These are phyloP conservation scores for Trissolcus basalis DNA, from an alignment of 1,140 invertebrate genomes.

Conservation along the genomic window DNA sequence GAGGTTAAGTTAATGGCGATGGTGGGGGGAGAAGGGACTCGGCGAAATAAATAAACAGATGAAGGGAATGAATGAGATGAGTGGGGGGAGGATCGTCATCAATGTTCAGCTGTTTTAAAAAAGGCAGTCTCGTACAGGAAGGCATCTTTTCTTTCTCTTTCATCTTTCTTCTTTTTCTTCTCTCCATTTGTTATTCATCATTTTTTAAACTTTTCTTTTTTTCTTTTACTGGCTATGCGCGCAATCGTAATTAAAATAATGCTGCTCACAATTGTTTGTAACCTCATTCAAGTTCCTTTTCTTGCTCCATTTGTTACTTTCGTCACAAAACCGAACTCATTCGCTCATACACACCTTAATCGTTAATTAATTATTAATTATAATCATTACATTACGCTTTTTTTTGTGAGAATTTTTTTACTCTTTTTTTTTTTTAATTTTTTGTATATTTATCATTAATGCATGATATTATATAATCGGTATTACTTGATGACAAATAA, in stretches of 20 bases:
- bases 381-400: constrained; percentile 6
- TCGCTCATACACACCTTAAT: constrained; percentile 21
- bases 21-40: constrained; percentile 2
- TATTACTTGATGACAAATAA: constrained; percentile 56
- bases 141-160: constrained; percentile 45
- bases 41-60: constrained; percentile 42
- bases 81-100: constrained; percentile 22
- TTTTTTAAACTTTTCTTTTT: no score
- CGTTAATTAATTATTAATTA: constrained; percentile 29
- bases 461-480: constrained; percentile 56
- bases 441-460: constrained; percentile 52
- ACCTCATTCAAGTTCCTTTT: constrained; percentile 4
- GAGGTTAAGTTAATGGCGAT: background rate
- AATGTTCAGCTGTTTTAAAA: constrained; percentile 58
- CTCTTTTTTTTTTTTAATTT: constrained; percentile 13
- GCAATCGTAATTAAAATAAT: constrained; percentile 57
- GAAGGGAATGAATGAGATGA: constrained; percentile 26
- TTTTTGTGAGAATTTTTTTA: constrained; percentile 16
- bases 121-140: constrained; percentile 60
- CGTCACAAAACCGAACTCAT: background rate
- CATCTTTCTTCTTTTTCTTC: no score
- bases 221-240: constrained; percentile 49
- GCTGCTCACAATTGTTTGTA: constrained; percentile 39
- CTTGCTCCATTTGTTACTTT: constrained; percentile 6
- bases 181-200: no score